Conservation (phyloP, 2,797 vertebrate species). For the Glyptemys insculpta region DNA sequence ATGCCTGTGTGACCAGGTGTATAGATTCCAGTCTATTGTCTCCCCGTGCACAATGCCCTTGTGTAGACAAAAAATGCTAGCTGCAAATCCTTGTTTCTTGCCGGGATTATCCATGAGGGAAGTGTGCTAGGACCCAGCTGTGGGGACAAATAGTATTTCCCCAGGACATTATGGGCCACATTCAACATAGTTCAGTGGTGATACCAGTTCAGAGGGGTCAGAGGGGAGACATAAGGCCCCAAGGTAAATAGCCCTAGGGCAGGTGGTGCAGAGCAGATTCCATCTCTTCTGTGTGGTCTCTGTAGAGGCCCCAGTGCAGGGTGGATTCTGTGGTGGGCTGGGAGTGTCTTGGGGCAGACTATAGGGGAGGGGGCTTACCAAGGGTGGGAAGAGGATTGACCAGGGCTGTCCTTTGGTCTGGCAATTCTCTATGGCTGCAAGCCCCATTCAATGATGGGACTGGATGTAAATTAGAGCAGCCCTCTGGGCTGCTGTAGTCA, state of each 20-base stretch:
- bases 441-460: neutral
- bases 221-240: neutral
- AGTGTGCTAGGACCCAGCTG: accelerated
- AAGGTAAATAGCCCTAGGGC: neutral
- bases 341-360: neutral
- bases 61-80: neutral
- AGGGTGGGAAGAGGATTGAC: neutral
- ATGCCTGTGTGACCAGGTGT: neutral
- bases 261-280: neutral
- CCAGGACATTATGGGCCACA: neutral
- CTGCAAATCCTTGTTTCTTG: neutral
- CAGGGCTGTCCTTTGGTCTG: neutral
- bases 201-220: accelerated
- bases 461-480: neutral
- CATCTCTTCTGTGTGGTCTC: neutral
- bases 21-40: accelerated
- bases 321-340: neutral
- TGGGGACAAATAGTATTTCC: neutral
- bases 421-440: accelerated
- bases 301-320: accelerated
- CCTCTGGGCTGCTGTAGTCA: neutral
- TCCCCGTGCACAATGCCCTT: accelerated
- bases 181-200: neutral
- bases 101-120: neutral
- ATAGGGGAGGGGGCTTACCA: neutral